phyloP scores from a whole-genome alignment of 2,797 vertebrate genomes.

The Poeciliopsis infans region DNA sequence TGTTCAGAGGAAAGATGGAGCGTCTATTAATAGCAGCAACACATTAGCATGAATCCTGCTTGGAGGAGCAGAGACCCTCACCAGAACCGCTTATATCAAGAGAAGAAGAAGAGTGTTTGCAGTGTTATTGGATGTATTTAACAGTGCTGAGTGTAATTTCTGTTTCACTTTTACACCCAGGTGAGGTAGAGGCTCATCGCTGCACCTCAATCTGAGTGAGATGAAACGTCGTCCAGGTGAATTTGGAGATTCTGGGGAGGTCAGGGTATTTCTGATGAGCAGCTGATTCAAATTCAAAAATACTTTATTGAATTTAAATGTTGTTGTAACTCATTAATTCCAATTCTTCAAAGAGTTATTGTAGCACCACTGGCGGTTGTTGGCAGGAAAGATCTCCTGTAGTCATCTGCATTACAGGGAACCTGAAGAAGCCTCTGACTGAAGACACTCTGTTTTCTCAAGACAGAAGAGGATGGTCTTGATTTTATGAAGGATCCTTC shows the following conservation, averaged over 20 bases:
- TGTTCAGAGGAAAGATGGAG: conserved; percentile 46
- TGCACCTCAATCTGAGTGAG: neutral
- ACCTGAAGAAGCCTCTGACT: too few relatives aligned
- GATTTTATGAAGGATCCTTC: too few relatives aligned
- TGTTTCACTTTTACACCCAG: neutral
- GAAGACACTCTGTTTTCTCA: too few relatives aligned
- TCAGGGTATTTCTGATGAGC: too few relatives aligned
- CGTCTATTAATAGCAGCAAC: conserved; percentile 56
- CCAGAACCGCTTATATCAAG: conserved; percentile 15
- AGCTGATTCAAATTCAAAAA: too few relatives aligned
- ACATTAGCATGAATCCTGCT: conserved; percentile 46
- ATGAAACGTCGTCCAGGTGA: neutral
- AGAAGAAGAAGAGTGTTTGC: conserved; percentile 11
- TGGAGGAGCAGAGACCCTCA: conserved; percentile 18
- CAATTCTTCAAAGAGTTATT: too few relatives aligned
- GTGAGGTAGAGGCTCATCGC: neutral
- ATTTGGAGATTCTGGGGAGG: neutral
- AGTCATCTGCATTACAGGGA: too few relatives aligned
- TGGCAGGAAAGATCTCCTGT: too few relatives aligned
- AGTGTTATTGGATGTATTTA: conserved; percentile 25
- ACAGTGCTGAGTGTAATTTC: conserved; percentile 25
- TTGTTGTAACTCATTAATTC: too few relatives aligned
- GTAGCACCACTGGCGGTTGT: too few relatives aligned
- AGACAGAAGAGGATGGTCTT: too few relatives aligned
- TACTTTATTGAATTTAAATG: too few relatives aligned